A percentile compares a stretch with the other conserved stretches of the same genome.
phyloP scores from a whole-genome alignment of 2,797 vertebrate genomes.

The Odontamblyopus lacepedii region DNA sequence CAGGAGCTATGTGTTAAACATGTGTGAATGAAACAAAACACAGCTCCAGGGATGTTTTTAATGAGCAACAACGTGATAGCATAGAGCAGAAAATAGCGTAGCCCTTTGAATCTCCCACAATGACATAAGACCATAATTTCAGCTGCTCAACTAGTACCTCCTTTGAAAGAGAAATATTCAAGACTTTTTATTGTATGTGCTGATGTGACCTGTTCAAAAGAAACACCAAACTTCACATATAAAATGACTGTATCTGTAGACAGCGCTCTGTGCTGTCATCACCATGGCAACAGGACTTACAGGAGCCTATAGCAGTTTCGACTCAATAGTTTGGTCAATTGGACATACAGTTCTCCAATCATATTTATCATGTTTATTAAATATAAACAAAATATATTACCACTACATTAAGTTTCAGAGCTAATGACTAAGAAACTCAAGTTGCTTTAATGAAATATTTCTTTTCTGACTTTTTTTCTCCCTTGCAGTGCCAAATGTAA shows the following conservation, averaged over 20 bases:
- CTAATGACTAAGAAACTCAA: neutral
- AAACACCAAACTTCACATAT: neutral
- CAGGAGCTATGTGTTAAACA: too few species aligned
- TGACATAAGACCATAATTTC: neutral
- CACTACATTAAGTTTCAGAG: constrained; percentile 1
- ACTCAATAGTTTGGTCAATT: neutral
- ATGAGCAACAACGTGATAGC: too few species aligned
- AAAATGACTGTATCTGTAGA: neutral
- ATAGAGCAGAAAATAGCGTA: too few species aligned
- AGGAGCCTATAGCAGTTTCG: neutral
- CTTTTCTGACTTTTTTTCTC: neutral
- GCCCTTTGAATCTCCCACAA: too few species aligned
- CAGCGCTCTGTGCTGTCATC: constrained; percentile 1
- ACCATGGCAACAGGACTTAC: constrained; percentile 21
- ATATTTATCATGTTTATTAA: neutral
- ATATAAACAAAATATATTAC: neutral
- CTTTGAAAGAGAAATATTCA: neutral
- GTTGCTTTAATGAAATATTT: neutral
- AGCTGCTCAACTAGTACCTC: neutral
- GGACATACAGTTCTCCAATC: neutral
- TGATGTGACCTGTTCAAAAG: neutral
- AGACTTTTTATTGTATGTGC: neutral
- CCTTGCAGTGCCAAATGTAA: constrained; percentile 39
- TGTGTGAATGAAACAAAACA: too few species aligned
- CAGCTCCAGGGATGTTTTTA: too few species aligned